Percentiles rank a stretch among this genome's conserved stretches.
phyloP scores from a whole-genome alignment of 2,797 vertebrate genomes.

The Eidolon dupreanum region DNA sequence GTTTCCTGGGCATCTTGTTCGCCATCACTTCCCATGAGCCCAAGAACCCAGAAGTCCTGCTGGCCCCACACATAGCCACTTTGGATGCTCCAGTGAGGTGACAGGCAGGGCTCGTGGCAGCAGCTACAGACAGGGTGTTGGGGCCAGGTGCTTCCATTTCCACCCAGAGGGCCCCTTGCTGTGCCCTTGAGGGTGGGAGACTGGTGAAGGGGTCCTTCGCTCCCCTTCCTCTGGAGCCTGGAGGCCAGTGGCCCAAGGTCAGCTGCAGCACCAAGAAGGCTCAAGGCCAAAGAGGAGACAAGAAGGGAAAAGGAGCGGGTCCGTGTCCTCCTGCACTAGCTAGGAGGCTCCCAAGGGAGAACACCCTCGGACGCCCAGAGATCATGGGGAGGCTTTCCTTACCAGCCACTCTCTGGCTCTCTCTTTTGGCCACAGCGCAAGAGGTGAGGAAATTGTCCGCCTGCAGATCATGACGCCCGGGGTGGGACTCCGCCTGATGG shows the following conservation, averaged over 20 bases:
- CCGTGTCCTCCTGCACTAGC: neutral
- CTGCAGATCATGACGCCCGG: conserved; percentile 39
- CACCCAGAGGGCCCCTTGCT: neutral
- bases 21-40: neutral
- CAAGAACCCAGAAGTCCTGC: neutral
- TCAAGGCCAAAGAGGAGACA: neutral
- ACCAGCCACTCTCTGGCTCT: neutral
- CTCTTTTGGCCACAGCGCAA: conserved; percentile 30
- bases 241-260: neutral
- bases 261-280: neutral
- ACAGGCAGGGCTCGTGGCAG: neutral
- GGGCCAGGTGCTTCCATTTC: neutral
- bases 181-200: neutral
- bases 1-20: neutral
- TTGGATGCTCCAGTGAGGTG: neutral
- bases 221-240: neutral
- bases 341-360: neutral
- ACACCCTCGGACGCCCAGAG: neutral
- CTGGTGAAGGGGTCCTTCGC: neutral
- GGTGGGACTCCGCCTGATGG: neutral
- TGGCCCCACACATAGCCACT: neutral
- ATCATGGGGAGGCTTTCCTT: neutral
- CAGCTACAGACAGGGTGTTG: neutral
- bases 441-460: conserved; percentile 26
- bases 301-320: neutral